Evolutionary conservation across 1,140 invertebrate genomes (phyloP).

Genomic region (Leptinotarsa defecta): DNA sequence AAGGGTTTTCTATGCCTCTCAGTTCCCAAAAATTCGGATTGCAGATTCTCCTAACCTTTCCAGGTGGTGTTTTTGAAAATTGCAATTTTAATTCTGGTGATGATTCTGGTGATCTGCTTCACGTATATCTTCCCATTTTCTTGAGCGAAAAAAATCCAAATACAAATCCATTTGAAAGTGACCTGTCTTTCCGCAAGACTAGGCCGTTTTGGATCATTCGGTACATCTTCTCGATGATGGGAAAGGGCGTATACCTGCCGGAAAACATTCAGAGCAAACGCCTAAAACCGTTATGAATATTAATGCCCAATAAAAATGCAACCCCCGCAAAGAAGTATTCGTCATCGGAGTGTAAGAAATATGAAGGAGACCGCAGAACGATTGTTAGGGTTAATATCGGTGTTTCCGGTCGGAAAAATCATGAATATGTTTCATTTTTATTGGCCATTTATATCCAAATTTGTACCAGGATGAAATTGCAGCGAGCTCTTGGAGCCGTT

Average conservation of each 20-base stretch:
- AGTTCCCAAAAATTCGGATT: no score
- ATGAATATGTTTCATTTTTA: slow-evolving; percentile 58
- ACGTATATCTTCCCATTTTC: no score
- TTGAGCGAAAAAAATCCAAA: no score
- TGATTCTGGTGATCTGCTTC: no score
- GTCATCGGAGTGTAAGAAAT: slow-evolving; percentile 41
- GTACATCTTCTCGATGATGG: slow-evolving; percentile 5
- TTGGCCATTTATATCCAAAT: slow-evolving; percentile 54
- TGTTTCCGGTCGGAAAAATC: slow-evolving; percentile 55
- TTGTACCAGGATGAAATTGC: slow-evolving; percentile 31
- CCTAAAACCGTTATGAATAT: slow-evolving; percentile 40
- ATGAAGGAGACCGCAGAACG: slow-evolving; percentile 31
- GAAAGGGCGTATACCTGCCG: slow-evolving; percentile 14
- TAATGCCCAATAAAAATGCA: slow-evolving; percentile 45
- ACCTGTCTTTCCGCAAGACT: no score
- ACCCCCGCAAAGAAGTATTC: slow-evolving; percentile 36
- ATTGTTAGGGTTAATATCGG: slow-evolving; percentile 51
- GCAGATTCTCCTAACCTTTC: no score
- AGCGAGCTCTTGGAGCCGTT: slow-evolving; percentile 23
- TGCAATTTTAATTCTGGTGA: no score
- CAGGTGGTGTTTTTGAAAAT: no score
- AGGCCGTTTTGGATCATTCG: neutral
- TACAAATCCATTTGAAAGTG: no score
- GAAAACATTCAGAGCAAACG: slow-evolving; percentile 15
- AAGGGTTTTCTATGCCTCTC: no score